A percentile compares a stretch with the other conserved stretches of the same genome.
Evolutionary conservation across 2,113 vertebrate genomes (phyloP).

Genomic region (Lophochroa leadbeateri): DNA sequence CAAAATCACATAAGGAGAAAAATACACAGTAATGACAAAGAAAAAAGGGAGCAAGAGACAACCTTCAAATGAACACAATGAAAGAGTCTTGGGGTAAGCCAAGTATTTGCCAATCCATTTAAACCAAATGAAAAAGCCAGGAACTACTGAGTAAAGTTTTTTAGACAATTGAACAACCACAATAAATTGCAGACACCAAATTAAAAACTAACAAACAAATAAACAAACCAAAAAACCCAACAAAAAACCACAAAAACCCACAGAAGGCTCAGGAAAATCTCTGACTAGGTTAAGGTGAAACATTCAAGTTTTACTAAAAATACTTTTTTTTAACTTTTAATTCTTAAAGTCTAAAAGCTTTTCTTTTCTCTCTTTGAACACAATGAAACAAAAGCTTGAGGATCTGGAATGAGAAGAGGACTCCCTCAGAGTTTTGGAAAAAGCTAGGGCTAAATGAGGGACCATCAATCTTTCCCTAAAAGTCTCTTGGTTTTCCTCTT

Average conservation of each 20-base stretch:
- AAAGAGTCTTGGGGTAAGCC: background rate
- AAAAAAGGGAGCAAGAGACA: background rate
- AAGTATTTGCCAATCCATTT: background rate
- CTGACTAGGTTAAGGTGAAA: background rate
- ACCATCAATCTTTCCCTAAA: background rate
- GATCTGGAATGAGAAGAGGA: background rate
- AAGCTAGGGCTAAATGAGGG: background rate
- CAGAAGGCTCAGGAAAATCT: background rate
- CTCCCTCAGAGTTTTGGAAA: background rate
- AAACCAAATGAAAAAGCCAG: background rate
- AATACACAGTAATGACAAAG: background rate
- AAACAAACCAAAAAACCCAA: background rate
- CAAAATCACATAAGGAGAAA: background rate
- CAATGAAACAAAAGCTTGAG: background rate
- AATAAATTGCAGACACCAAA: background rate
- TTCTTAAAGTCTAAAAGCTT: background rate
- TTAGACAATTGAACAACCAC: background rate
- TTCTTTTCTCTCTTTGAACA: background rate
- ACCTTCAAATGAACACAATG: background rate
- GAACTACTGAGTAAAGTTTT: background rate
- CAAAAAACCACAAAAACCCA: background rate
- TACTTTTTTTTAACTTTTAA: background rate
- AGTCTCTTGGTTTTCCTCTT: background rate
- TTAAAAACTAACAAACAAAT: background rate
- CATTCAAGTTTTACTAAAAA: background rate